phyloP scores from a whole-genome alignment of 2,113 vertebrate genomes.

The Halichoeres trimaculatus region DNA sequence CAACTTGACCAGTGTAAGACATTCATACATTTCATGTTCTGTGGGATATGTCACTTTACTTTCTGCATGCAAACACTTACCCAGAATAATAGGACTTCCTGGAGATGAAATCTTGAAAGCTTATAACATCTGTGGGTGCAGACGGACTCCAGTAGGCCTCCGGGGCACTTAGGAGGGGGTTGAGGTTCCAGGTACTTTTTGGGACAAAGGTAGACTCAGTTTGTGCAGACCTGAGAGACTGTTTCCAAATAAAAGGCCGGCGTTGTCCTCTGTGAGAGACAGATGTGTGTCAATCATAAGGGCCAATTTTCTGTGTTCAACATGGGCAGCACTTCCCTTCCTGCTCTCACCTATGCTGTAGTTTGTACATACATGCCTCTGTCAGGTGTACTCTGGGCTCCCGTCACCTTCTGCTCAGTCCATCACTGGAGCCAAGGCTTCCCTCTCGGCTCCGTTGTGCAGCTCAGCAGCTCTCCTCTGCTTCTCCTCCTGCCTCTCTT shows the following conservation, averaged over 20 bases:
- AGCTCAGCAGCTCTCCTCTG: conserved; percentile 61
- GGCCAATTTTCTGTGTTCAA: conserved; percentile 31
- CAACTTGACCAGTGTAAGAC: background rate
- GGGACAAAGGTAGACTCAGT: conserved; percentile 67
- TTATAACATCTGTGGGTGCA: conserved; percentile 67
- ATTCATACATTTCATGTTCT: background rate
- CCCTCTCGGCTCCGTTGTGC: conserved; percentile 45
- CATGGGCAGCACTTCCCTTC: conserved; percentile 11
- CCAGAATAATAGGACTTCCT: conserved; percentile 70
- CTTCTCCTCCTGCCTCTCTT: conserved; percentile 64
- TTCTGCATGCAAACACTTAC: conserved; percentile 55
- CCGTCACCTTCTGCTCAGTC: conserved; percentile 68
- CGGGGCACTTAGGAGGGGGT: conserved; percentile 62
- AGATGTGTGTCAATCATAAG: conserved; percentile 43
- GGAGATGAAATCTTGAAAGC: conserved; percentile 59
- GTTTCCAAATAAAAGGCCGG: conserved; percentile 52
- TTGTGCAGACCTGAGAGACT: conserved; percentile 71
- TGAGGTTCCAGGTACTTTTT: conserved; percentile 61
- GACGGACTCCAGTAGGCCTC: conserved; percentile 45
- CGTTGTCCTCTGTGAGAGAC: conserved; percentile 41
- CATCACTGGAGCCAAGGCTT: conserved; percentile 62
- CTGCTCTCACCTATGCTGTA: conserved; percentile 52
- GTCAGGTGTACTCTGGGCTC: conserved; percentile 29
- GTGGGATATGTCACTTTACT: background rate
- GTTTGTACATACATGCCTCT: conserved; percentile 50